A percentile compares a stretch with the other conserved stretches of the same genome.
Evolutionary conservation across 30 jellyfish, hydroid and myxozoan genomes (phyloP).

Genomic region (Nemopilema nomurai): DNA sequence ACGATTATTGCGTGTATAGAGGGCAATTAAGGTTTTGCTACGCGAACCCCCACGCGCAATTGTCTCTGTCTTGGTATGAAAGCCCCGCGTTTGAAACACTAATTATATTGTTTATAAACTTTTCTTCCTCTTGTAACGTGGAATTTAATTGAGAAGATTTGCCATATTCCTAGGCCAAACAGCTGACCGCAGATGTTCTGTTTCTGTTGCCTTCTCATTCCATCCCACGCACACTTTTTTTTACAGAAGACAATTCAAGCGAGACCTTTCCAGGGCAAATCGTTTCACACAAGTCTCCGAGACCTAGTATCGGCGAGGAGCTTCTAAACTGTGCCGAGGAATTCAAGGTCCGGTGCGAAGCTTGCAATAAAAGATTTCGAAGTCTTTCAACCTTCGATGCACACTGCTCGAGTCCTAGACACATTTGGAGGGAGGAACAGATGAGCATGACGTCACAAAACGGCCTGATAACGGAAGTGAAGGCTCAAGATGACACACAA

Average conservation of each 20-base stretch:
- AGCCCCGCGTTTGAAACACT: neutral
- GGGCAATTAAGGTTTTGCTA: neutral
- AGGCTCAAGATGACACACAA: neutral
- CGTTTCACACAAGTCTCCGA: neutral
- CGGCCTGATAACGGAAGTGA: neutral
- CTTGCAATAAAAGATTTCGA: slow-evolving; percentile 29
- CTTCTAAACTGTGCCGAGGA: neutral
- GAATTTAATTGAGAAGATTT: neutral
- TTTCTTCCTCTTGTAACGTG: neutral
- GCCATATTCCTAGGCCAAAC: neutral
- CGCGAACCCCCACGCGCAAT: neutral
- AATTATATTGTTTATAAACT: neutral
- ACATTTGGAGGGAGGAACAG: slow-evolving; percentile 34
- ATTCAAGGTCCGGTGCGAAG: slow-evolving; percentile 12
- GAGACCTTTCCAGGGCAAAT: neutral
- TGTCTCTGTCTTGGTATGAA: neutral
- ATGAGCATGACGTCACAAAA: slow-evolving; percentile 18
- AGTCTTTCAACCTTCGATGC: slow-evolving; percentile 44
- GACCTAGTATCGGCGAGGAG: neutral
- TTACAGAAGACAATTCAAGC: neutral
- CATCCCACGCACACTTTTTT: no score
- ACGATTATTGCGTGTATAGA: neutral
- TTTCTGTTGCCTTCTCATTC: no score
- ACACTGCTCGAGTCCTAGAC: slow-evolving; percentile 54
- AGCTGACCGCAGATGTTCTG: neutral